Evolutionary conservation across 2,113 vertebrate genomes (phyloP).

Genomic region (Gallinago media): DNA sequence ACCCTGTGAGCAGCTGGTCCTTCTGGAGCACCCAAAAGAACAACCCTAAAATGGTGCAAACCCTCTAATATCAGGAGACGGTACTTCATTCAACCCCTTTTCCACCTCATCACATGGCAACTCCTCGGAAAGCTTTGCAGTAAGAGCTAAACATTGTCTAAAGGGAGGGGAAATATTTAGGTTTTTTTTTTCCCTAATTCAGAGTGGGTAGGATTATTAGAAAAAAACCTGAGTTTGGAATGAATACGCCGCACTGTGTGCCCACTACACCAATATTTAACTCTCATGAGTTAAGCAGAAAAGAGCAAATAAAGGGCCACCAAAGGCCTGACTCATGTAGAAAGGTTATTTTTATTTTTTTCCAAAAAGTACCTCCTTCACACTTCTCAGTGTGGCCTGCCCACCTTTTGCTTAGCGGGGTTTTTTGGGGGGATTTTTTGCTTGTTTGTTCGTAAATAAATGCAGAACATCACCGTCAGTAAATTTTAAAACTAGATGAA

Average conservation of each 20-base stretch:
- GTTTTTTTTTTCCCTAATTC: no score
- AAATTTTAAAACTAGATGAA: background rate
- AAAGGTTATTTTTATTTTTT: no score
- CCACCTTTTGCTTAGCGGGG: background rate
- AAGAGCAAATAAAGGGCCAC: background rate
- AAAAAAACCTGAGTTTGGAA: background rate
- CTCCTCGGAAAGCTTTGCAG: background rate
- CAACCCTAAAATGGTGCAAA: no score
- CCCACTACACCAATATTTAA: no score
- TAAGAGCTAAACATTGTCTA: background rate
- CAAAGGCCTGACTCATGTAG: rapidly evolving
- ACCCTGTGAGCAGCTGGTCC: rapidly evolving
- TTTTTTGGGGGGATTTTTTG: rapidly evolving
- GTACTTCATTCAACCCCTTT: no score
- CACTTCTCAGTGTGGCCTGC: rapidly evolving
- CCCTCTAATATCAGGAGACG: background rate
- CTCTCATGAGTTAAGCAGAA: background rate
- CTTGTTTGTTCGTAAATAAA: background rate
- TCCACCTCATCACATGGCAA: rapidly evolving
- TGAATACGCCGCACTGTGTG: background rate
- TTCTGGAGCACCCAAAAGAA: background rate
- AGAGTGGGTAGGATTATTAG: background rate
- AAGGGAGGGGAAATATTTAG: background rate
- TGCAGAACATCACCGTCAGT: background rate
- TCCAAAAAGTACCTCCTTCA: background rate